A percentile compares a stretch with the other conserved stretches of the same genome.
phyloP scores from a whole-genome alignment of 2,888 invertebrate genomes.

The Tipula vernalis region DNA sequence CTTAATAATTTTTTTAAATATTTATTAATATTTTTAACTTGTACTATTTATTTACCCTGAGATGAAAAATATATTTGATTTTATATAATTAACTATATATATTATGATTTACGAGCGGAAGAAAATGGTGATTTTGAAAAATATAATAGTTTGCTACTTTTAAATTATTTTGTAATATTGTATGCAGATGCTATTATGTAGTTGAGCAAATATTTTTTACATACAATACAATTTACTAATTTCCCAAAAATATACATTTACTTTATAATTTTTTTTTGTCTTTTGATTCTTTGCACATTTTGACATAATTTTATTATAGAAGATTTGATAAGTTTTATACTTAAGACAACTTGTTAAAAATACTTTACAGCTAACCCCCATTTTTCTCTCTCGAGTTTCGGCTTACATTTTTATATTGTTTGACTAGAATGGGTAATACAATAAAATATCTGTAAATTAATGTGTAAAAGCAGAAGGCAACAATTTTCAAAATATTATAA shows the following conservation, averaged over 20 bases:
- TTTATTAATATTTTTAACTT: background rate
- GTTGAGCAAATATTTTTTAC: background rate
- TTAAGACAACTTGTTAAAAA: background rate
- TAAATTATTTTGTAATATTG: background rate
- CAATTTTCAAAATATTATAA: background rate
- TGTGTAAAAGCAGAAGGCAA: constrained; percentile 4
- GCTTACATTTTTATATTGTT: background rate
- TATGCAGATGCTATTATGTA: background rate
- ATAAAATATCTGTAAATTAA: background rate
- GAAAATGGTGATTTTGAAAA: background rate
- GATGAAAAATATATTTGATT: background rate
- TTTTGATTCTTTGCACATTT: background rate
- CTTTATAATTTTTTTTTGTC: background rate
- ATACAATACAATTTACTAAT: background rate
- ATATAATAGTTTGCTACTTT: background rate
- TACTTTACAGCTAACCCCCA: background rate
- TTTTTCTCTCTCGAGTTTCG: background rate
- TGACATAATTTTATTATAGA: background rate
- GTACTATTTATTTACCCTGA: background rate
- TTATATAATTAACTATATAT: background rate
- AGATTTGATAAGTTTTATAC: background rate
- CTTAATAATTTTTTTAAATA: background rate
- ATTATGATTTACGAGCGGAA: background rate
- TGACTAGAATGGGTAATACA: background rate
- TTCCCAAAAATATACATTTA: background rate